Base-by-base conservation (phyloP, 2,797 vertebrate genomes). In the Capromys pilorides region DNA sequence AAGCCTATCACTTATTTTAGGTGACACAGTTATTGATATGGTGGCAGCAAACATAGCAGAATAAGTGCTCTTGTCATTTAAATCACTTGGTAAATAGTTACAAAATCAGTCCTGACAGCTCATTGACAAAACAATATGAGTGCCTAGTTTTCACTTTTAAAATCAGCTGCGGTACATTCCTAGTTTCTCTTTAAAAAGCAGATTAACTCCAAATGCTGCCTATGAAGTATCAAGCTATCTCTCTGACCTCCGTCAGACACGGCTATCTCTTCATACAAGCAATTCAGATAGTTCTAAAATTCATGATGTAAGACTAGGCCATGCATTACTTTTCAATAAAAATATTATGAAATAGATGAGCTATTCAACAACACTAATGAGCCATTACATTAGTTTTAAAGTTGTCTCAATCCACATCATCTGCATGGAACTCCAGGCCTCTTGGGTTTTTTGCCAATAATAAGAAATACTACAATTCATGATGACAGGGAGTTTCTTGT, bases 201-300 rank as follows among this genome's bases (percentile, higher is more conserved):
- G 51, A 45, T 59, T 45, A 83, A 51, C 33, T n/a, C 36, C 57
- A 75, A 81, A 87, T 7, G 49, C 54, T 82, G 12, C 64, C 88
- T 71, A 62, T 54, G n/a, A 92, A 94, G 41, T 66, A 51, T 12
- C 54, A 77, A 28, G 36, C 71, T 22, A 0, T 62, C 88, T 92
- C 26, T 77, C 69, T 51, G 36, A 75, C 6, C 59, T 71, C 86
- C 83, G 54, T 77, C 86, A 90, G 61, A 82, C 28, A 67, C 18
- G 83, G n/a, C 1, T 26, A 45, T 59, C 83, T 82, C 78, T 73
- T 91, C 61, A 93, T 89, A 77, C 13, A 82, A 86, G 19, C n/a
- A 66, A 66, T 85, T 88, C 57, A 82, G 78, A 96, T 71, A 69
- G 54, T 92, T 66, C 18, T 83, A 93, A 87, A 51, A 95, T 41